Percentiles rank a stretch among this genome's conserved stretches.
Conservation (phyloP, 2,888 invertebrate genomes). For the Caenorhabditis sulstoni region DNA sequence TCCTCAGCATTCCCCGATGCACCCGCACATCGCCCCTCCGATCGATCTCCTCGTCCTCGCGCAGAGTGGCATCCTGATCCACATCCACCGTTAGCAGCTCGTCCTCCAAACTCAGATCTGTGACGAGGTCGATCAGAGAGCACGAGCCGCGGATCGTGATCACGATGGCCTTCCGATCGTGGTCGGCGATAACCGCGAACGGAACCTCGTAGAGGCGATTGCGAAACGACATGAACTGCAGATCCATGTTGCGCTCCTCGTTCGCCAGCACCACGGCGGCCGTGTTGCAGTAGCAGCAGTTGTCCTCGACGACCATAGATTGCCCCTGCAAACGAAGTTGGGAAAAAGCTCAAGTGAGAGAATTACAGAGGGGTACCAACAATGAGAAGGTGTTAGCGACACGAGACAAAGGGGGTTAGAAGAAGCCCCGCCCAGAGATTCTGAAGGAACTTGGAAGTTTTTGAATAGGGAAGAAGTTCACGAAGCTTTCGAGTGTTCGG, state of each 20-base stretch:
- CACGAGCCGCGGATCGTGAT: slow-evolving; percentile 90
- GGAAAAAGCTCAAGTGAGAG: neutral
- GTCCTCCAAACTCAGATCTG: slow-evolving; percentile 78
- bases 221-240: slow-evolving; percentile 90
- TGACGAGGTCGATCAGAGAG: slow-evolving; percentile 88
- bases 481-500: no score
- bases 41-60: slow-evolving; percentile 63
- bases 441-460: no score
- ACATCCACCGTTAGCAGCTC: slow-evolving; percentile 78
- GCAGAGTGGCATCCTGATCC: slow-evolving; percentile 74
- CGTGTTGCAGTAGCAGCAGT: slow-evolving; percentile 91
- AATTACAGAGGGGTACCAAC: neutral
- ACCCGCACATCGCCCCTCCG: slow-evolving; percentile 83
- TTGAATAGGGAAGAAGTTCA: no score
- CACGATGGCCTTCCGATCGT: slow-evolving; percentile 88
- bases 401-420: no score
- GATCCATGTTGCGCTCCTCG: slow-evolving; percentile 87
- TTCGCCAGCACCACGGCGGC: slow-evolving; percentile 90
- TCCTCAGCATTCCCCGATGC: slow-evolving; percentile 91
- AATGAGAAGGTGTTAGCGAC: no score
- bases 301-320: slow-evolving; percentile 87
- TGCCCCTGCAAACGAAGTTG: slow-evolving; percentile 61
- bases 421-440: no score
- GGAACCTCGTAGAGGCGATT: slow-evolving; percentile 91
- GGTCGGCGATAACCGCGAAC: slow-evolving; percentile 90